Conservation (phyloP, 2,797 vertebrate species). For the Poecilia velifera region DNA sequence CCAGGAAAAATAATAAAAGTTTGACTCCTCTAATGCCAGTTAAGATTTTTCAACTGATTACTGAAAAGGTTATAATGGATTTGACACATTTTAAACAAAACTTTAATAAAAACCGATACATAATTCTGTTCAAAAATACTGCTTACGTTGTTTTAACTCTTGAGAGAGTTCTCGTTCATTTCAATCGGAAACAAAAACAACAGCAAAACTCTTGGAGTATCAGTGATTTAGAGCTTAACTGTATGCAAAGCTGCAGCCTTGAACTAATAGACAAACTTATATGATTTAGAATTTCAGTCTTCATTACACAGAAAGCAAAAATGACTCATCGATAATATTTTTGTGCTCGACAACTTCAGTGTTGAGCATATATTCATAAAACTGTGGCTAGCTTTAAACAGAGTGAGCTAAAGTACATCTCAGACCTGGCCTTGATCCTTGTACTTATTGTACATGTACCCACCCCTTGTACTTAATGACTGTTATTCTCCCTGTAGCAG, state of each 20-base stretch:
- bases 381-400: neutral
- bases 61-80: neutral
- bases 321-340: neutral
- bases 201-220: neutral
- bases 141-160: neutral
- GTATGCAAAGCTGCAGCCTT: neutral
- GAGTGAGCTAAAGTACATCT: neutral
- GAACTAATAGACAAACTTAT: neutral
- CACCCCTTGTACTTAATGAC: neutral
- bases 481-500: neutral
- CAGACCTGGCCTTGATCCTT: neutral
- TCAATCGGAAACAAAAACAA: neutral
- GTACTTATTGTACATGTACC: neutral
- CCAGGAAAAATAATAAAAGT: neutral
- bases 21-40: neutral
- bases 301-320: neutral
- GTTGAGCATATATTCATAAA: neutral
- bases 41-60: neutral
- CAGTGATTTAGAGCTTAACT: neutral
- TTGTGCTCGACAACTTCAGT: neutral
- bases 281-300: neutral
- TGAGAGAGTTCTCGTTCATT: neutral
- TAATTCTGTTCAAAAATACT: neutral
- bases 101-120: neutral
- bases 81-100: neutral